Conservation (phyloP, 2,113 vertebrate species). For the Bos javanicus region DNA sequence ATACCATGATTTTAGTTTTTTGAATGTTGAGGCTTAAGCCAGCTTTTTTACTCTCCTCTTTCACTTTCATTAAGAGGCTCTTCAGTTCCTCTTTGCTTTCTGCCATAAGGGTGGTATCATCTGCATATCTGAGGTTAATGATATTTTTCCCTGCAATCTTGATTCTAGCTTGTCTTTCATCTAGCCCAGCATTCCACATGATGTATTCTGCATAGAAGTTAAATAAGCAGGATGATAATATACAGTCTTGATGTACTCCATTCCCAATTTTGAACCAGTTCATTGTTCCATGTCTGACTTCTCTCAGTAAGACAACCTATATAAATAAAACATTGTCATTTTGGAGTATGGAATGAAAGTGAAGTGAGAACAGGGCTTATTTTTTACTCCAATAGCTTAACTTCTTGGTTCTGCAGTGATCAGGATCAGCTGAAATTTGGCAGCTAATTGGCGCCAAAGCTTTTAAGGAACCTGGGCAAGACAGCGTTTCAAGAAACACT, state of each 20-base stretch:
- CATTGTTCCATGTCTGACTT: background rate
- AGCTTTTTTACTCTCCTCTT: background rate
- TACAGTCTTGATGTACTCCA: background rate
- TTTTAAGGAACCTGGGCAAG: conserved; percentile 9
- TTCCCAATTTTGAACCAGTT: background rate
- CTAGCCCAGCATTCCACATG: background rate
- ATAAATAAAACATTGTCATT: conserved; percentile 12
- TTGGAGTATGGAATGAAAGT: background rate
- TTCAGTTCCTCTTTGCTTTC: background rate
- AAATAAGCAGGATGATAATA: background rate
- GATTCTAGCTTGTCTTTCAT: background rate
- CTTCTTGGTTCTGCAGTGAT: background rate
- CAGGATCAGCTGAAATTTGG: background rate
- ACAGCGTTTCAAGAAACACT: background rate
- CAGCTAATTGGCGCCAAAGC: background rate
- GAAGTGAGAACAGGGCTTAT: background rate
- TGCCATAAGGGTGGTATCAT: background rate
- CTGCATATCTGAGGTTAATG: background rate
- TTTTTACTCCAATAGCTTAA: background rate
- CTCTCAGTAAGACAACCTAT: background rate
- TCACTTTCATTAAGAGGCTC: background rate
- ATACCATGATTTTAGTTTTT: background rate
- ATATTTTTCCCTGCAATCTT: background rate
- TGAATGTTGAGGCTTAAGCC: background rate
- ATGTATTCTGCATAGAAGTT: background rate